Conservation (phyloP, 2,888 invertebrate species). For the Microdon myrmicae region DNA sequence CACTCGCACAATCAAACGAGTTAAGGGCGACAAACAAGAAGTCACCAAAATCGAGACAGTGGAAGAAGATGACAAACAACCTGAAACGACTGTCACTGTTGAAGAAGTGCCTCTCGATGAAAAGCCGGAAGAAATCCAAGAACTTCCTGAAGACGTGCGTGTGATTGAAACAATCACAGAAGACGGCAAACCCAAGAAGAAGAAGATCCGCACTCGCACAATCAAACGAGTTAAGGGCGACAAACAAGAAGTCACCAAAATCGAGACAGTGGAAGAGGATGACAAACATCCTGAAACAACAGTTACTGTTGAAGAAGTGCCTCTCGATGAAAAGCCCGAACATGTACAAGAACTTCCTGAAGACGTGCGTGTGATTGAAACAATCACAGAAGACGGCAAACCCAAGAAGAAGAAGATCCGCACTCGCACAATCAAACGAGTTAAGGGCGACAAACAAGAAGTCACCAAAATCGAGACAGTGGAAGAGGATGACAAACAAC, state of each 20-base stretch:
- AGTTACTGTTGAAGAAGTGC: constrained; percentile 11
- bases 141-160: constrained; percentile 16
- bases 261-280: constrained; percentile 17
- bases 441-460: constrained; percentile 33
- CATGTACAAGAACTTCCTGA: constrained; percentile 10
- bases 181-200: constrained; percentile 14
- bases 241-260: constrained; percentile 18
- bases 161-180: constrained; percentile 8
- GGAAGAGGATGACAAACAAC: constrained; percentile 27
- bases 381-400: constrained; percentile 12
- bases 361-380: constrained; percentile 9
- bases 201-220: constrained; percentile 12
- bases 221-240: constrained; percentile 18
- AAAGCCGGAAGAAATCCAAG: constrained; percentile 5
- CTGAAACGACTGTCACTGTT: constrained; percentile 16
- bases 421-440: constrained; percentile 20
- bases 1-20: constrained; percentile 10
- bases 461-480: constrained; percentile 32
- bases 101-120: constrained; percentile 7
- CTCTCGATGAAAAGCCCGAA: constrained; percentile 5
- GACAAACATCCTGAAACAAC: constrained; percentile 16
- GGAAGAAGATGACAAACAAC: constrained; percentile 17
- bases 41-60: constrained; percentile 22
- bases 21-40: constrained; percentile 21
- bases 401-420: constrained; percentile 18